A percentile compares a stretch with the other conserved stretches of the same genome.
These are phyloP conservation scores for Stegastes partitus DNA, from an alignment of 2,113 vertebrate genomes.

Conservation along the genomic window DNA sequence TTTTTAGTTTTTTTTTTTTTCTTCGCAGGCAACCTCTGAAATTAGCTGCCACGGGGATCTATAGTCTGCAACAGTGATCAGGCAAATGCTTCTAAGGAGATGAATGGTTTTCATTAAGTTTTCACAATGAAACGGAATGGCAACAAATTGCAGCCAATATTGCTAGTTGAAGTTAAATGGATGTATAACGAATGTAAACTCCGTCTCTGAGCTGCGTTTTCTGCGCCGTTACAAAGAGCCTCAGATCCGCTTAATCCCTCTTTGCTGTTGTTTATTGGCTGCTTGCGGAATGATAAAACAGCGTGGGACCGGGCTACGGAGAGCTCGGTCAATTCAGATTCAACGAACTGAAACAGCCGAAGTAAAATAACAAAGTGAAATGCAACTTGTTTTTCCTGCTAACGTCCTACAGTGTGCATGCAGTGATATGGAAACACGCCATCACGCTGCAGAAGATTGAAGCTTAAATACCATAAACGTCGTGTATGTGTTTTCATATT, in stretches of 20 bases:
- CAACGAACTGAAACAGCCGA: neutral
- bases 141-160: constrained; percentile 53
- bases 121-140: constrained; percentile 58
- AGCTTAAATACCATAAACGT: neutral
- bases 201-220: constrained; percentile 15
- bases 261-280: constrained; percentile 16
- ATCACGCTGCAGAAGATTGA: neutral
- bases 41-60: constrained; percentile 65
- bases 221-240: constrained; percentile 23
- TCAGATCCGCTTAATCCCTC: constrained; percentile 23
- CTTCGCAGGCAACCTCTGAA: constrained; percentile 37
- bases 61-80: constrained; percentile 56
- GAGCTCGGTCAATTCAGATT: neutral
- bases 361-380: neutral
- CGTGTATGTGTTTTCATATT: too few relatives aligned
- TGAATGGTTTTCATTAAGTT: constrained; percentile 73
- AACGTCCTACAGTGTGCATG: too few relatives aligned
- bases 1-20: neutral
- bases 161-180: constrained; percentile 59
- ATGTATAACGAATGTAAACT: constrained; percentile 50
- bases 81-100: constrained; percentile 57
- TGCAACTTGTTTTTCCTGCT: too few relatives aligned
- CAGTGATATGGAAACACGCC: too few relatives aligned
- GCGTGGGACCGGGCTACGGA: neutral
- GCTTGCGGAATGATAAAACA: neutral